Evolutionary conservation across 1,140 invertebrate genomes (phyloP).

Genomic region (Aricia agestis): DNA sequence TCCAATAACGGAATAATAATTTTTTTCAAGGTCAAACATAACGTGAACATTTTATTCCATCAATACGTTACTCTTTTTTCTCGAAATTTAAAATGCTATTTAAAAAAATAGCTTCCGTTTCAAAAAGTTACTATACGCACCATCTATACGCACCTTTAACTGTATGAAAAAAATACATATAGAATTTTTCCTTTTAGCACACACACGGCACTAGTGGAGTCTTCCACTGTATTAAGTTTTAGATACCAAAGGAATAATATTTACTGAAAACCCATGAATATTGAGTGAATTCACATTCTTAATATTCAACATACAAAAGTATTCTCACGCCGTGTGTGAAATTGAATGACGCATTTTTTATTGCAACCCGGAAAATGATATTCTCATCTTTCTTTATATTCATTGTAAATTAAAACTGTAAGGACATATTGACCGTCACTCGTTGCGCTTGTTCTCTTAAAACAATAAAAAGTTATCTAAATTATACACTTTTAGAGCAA

Average conservation of each 20-base stretch:
- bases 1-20: neutral
- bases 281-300: slow-evolving; percentile 8
- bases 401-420: neutral
- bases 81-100: neutral
- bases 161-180: too few relatives aligned
- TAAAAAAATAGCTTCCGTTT: too few relatives aligned
- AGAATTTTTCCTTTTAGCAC: neutral
- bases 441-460: too few relatives aligned
- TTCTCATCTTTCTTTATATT: neutral
- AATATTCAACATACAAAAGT: neutral
- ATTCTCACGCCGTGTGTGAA: neutral
- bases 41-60: neutral
- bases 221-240: neutral
- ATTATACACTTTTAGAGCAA: too few relatives aligned
- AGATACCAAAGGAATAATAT: neutral
- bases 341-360: neutral
- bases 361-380: slow-evolving; percentile 1
- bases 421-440: neutral
- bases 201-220: neutral
- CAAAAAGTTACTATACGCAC: too few relatives aligned
- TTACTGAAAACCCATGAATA: neutral
- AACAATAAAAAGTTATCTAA: too few relatives aligned
- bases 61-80: neutral
- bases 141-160: too few relatives aligned
- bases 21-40: neutral